Percentiles rank a stretch among this genome's conserved stretches.
These are phyloP conservation scores for Corythornis vintsioides DNA, from an alignment of 2,113 vertebrate genomes.

Conservation along the genomic window DNA sequence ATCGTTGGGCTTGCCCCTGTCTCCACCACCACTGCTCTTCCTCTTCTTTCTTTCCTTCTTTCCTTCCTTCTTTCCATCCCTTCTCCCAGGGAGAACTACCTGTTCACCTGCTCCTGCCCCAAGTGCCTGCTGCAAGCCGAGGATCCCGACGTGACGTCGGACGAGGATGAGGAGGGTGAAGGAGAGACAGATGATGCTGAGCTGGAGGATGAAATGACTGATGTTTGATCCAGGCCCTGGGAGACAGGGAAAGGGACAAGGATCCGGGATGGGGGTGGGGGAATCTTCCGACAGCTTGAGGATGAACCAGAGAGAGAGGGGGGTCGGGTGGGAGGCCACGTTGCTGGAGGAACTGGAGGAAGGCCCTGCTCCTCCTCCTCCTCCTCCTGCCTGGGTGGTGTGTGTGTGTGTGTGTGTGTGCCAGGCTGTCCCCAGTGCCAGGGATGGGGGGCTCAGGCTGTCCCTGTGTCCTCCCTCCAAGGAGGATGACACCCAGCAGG, in stretches of 20 bases:
- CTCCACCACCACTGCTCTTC: no score
- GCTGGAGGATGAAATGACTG: conserved; percentile 97
- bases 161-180: conserved; percentile 90
- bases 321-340: neutral
- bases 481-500: neutral
- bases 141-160: conserved; percentile 90
- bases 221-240: conserved; percentile 80
- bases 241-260: neutral
- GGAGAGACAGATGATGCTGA: conserved; percentile 91
- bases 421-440: no score
- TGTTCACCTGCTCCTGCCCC: conserved; percentile 93
- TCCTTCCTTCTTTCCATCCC: neutral
- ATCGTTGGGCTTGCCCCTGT: neutral
- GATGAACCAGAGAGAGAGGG: neutral
- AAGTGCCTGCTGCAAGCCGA: conserved; percentile 91
- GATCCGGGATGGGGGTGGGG: neutral
- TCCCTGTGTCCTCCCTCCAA: neutral
- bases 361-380: conserved; percentile 24
- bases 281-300: neutral
- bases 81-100: conserved; percentile 91
- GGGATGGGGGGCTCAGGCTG: neutral
- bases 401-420: neutral
- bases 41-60: neutral
- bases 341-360: neutral
- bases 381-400: neutral